Base-by-base conservation (phyloP, 2,888 invertebrate genomes). In the Gymnosoma rotundatum region DNA sequence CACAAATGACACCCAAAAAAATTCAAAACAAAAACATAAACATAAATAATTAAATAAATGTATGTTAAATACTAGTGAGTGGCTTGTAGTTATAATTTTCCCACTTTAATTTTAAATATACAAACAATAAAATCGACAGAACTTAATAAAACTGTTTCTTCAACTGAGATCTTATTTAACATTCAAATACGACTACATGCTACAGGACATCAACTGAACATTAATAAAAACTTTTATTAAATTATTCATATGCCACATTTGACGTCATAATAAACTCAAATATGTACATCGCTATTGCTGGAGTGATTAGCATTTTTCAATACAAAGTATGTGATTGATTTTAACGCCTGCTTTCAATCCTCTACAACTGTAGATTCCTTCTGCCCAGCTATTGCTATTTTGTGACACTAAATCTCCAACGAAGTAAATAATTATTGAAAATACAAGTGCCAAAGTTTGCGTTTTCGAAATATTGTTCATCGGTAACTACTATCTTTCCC, bases 201-300 rank as follows among this genome's bases (percentile, higher is more conserved):
- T 48, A 6, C 45, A 48, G 45, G 45, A 48, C 38, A 72, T 45
- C 52, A 78, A 32, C 36, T 67, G 58, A 76, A 38, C 38, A 56
- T 42, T 54, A 25, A 56, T 48, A 82, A 70, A 78, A 75, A 72
- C 78, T 86, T 79, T 85, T 82, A 78, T 83, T 84, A 81, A 87
- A 72, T 83, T 78, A 38, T 9, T 38, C 42, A 2, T 42, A 86
- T 86, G 73, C 78, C 67, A 20, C 9, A 83, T 81, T 84, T 85
- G 83, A 85, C 73, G 83, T 80, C 78, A 80, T 48, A 64, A 32
- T 8, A 8, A 32, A 32, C 32, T 32, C 7, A 32, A 32, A 32
- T 32, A 32, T 4, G 4, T 25, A n/a, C 25, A 32, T 32, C 7
- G 6, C 6, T 32, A 6, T 5, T 32, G 32, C 32, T 32, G 0